Evolutionary conservation across 1,140 invertebrate species (phyloP), one percentile per base, ranked within the genome.

Genomic region (Aphelenchoides fujianensis): DNA sequence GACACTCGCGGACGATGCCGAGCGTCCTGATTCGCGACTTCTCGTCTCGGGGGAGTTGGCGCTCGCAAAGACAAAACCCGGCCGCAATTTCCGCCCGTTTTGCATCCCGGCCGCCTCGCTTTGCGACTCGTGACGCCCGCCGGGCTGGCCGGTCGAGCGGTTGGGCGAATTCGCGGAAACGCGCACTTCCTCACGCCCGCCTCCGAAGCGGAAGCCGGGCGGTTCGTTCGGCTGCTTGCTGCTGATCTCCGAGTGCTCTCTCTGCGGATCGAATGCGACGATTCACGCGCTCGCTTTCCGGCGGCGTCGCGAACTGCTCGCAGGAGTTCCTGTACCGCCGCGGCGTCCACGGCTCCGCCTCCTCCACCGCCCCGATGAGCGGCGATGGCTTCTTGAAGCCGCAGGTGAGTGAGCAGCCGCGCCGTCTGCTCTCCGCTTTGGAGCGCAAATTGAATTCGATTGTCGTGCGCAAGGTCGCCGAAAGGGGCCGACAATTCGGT

Each of bases 301-400:
- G 55, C 5, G 55, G 55, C 34, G 19, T 59, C 5, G 28, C 55
- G 5, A 19, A 59, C 19, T 59, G 55, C 19, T 7, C 5, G 5
- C 28, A 32, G 19, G 55, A 59, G 55, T 59, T 59, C 55, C 23
- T 59, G 19, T 59, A 30, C 55, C 5, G 55, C 28, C 55, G 19
- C 28, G 55, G 27, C 7, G 19, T 23, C 23, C 55, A 59, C 5
- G 5, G 7, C 5, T 59, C 19, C 5, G 12, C 55, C 12, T n/a
- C n/a, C n/a, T n/a, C n/a, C n/a, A n/a, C n/a, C n/a, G n/a, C n/a
- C n/a, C n/a, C n/a, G n/a, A n/a, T n/a, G 5, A 23, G 5, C 5
- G 23, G 19, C 23, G 55, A 5, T 59, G 5, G 5, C 27, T 23
- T 59, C 27, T 59, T 59, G 55, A 5, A 19, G 5, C n/a, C n/a